These are phyloP conservation scores for Entelurus aequoreus DNA, from an alignment of 2,113 vertebrate genomes.

Conservation along the genomic window DNA sequence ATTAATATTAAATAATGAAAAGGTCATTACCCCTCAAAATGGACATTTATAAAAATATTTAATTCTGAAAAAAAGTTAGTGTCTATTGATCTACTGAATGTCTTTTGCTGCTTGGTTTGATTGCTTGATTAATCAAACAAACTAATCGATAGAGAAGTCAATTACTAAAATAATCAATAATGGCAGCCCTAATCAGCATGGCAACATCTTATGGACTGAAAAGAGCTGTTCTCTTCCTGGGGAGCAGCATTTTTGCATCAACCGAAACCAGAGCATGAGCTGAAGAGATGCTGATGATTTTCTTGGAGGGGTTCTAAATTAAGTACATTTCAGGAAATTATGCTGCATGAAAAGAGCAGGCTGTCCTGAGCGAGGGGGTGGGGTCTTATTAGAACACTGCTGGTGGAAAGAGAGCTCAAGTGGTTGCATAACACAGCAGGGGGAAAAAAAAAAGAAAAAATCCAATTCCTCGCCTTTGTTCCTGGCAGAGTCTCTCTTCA, in stretches of 20 bases:
- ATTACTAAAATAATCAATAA: too few species aligned
- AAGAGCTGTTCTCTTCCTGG: neutral
- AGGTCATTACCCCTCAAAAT: too few species aligned
- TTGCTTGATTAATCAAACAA: too few species aligned
- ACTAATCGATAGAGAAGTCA: too few species aligned
- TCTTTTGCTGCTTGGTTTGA: too few species aligned
- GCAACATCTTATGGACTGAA: neutral
- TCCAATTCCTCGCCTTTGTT: slow-evolving; percentile 71
- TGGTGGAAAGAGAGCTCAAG: slow-evolving; percentile 57
- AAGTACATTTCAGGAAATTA: slow-evolving; percentile 71
- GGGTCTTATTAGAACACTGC: slow-evolving; percentile 64
- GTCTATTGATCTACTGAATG: too few species aligned
- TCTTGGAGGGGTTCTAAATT: slow-evolving; percentile 61
- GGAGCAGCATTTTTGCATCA: neutral
- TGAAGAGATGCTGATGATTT: slow-evolving; percentile 58
- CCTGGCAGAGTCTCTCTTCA: slow-evolving; percentile 67
- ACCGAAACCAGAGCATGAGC: slow-evolving; percentile 33
- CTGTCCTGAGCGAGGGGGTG: slow-evolving; percentile 67
- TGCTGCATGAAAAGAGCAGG: slow-evolving; percentile 66
- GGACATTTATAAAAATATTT: too few species aligned
- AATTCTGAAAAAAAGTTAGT: too few species aligned
- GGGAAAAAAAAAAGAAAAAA: slow-evolving; percentile 23
- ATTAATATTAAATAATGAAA: too few species aligned
- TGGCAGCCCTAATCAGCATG: too few species aligned
- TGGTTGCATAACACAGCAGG: slow-evolving; percentile 69